Evolutionary conservation across 2,888 invertebrate species (phyloP), one percentile per base, ranked within the genome.

Genomic region (Thera britannica): DNA sequence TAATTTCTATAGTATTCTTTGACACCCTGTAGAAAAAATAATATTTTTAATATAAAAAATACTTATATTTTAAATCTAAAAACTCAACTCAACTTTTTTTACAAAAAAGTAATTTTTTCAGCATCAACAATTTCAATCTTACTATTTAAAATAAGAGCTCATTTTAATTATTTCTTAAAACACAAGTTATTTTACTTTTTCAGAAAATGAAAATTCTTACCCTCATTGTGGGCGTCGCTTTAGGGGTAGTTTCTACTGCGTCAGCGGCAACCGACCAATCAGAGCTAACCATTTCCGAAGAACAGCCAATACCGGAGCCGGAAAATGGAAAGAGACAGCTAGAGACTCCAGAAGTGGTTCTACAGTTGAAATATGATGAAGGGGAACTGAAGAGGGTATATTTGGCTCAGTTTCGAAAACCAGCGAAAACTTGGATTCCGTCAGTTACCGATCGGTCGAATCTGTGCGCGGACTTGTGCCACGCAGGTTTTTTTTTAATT

Each of bases 381-480:
- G 94, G 94, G 61, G 89, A 89, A 83, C 85, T 94, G 87, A 86
- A 93, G 85, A 88, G 88, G 84, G 90, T 94, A 89, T 92, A 92
- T 79, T 72, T 94, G 77, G 87, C 94, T 46, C 94, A 94, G 84
- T 92, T 88, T 64, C 79, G 92, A 11, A 90, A 90, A 74, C 84
- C 84, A n/a, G 72, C 59, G 44, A 79, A 74, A 9, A 65, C 64
- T 9, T 83, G 83, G 83, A 67, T 61, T 11, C 88, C 91, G 1
- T 83, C 93, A 92, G 92, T 93, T 49, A 78, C 83, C 57, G 86
- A 86, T 4, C 76, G 88, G 71, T 83, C 77, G 74, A 84, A 81
- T 63, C 77, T 92, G 74, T 94, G 94, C 77, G 78, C 89, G 83
- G 93, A 94, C 90, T 85, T 94, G 73, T 94, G 94, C 67, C 88